Conservation (phyloP, 2,113 vertebrate species). For the Indicator indicator region DNA sequence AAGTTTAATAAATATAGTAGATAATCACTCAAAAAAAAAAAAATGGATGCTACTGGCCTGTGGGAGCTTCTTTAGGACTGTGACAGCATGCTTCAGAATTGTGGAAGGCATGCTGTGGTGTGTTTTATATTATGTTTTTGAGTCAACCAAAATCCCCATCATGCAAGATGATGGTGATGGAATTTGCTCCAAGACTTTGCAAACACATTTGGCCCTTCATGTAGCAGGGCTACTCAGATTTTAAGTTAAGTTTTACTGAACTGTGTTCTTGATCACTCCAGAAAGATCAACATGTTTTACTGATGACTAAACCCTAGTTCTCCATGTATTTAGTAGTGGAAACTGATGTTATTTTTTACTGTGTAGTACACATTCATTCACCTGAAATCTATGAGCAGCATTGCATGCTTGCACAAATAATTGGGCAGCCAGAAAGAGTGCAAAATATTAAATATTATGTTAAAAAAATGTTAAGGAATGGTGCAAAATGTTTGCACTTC, state of each 20-base stretch:
- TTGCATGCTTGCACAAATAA: neutral
- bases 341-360: neutral
- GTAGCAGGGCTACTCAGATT: neutral
- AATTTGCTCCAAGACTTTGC: neutral
- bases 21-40: neutral
- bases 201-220: rapidly evolving
- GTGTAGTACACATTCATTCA: neutral
- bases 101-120: neutral
- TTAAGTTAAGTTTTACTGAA: neutral
- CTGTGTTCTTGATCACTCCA: neutral
- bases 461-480: neutral
- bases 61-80: neutral
- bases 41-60: neutral
- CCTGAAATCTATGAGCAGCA: neutral
- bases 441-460: neutral
- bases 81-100: rapidly evolving
- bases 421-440: neutral
- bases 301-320: neutral
- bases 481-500: neutral
- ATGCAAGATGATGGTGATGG: neutral
- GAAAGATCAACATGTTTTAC: neutral
- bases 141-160: neutral
- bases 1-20: neutral
- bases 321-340: neutral
- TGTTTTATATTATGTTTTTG: neutral